phyloP scores from a whole-genome alignment of 1,140 invertebrate species.

The Formica exsecta region DNA sequence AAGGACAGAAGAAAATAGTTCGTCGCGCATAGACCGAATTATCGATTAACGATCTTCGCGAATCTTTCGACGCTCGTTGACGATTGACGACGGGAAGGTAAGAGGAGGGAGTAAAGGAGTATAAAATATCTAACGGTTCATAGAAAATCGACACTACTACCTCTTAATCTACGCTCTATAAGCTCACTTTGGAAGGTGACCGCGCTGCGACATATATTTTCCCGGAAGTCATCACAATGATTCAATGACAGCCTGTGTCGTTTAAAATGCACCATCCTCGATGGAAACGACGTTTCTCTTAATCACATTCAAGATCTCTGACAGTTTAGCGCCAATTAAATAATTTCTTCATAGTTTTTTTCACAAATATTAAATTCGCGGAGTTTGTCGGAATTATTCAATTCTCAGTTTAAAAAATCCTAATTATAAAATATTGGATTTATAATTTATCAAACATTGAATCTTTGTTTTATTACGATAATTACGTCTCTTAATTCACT shows the following conservation, averaged over 20 bases:
- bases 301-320: constrained; percentile 1
- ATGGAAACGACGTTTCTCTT: background rate
- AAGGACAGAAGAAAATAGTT: constrained; percentile 54
- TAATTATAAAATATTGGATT: background rate
- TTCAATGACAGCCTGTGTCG: background rate
- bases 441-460: background rate
- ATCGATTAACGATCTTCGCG: constrained; percentile 32
- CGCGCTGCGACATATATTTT: constrained; percentile 7
- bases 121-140: constrained; percentile 64
- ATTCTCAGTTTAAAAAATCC: background rate
- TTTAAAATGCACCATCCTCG: constrained; percentile 19
- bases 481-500: background rate
- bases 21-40: constrained; percentile 41
- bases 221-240: constrained; percentile 19
- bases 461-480: background rate
- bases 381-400: background rate
- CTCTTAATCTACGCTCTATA: constrained; percentile 71
- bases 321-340: background rate
- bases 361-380: background rate
- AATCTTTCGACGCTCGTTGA: constrained; percentile 32
- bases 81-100: constrained; percentile 26
- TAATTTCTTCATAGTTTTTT: background rate
- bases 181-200: constrained; percentile 73
- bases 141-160: constrained; percentile 69
- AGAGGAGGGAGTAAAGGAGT: constrained; percentile 30